Conservation (phyloP, 1,140 invertebrate genomes). For the Marisa cornuarietis region DNA sequence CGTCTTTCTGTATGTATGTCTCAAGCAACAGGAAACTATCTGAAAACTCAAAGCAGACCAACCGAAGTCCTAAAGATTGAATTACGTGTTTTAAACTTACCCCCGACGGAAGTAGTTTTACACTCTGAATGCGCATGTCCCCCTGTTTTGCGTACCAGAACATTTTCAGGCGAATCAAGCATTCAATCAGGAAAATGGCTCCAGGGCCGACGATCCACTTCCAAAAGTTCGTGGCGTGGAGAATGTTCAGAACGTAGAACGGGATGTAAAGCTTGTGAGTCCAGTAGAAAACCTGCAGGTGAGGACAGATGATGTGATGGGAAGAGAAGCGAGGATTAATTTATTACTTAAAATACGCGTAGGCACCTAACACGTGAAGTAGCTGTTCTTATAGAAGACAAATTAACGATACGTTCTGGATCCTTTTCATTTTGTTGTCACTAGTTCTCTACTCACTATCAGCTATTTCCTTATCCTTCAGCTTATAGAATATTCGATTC, state of each 20-base stretch:
- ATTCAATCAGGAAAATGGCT: conserved; percentile 81
- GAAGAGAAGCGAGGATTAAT: no score
- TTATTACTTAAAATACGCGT: no score
- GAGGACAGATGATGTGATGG: no score
- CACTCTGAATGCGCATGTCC: conserved; percentile 38
- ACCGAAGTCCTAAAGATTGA: conserved; percentile 15
- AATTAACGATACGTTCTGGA: no score
- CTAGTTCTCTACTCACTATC: no score
- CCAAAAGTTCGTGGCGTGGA: conserved; percentile 95
- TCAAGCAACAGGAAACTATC: no score
- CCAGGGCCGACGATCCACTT: conserved; percentile 92
- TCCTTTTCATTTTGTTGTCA: no score
- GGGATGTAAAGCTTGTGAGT: conserved; percentile 90
- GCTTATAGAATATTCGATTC: no score
- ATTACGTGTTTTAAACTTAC: conserved; percentile 22
- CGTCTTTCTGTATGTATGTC: no score
- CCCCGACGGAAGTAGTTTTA: conserved; percentile 44
- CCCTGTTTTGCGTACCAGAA: conserved; percentile 37
- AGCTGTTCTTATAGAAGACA: no score
- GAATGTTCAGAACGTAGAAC: conserved; percentile 85
- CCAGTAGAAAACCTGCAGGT: conserved; percentile 89
- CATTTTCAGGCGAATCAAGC: conserved; percentile 66
- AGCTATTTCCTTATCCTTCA: no score
- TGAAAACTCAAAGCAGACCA: neutral
- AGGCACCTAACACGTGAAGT: no score